A percentile compares a stretch with the other conserved stretches of the same genome.
Conservation (phyloP, 2,797 vertebrate genomes). For the Tragelaphus eurycerus region DNA sequence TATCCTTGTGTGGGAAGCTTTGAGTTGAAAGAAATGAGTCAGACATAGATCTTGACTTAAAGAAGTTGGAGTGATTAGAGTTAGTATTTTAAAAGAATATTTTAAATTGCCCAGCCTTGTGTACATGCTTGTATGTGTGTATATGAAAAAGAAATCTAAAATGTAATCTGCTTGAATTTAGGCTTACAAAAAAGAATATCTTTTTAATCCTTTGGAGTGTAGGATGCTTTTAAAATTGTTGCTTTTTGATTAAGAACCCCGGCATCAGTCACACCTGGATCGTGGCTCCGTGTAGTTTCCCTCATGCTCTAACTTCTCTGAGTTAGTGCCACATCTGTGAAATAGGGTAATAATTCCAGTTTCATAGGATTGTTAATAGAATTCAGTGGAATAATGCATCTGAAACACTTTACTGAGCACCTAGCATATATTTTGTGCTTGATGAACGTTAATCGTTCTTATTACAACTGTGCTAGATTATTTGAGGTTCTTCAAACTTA, state of each 20-base stretch:
- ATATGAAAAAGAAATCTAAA: background rate
- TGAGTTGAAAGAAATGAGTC: background rate
- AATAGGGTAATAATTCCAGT: background rate
- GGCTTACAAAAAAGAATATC: background rate
- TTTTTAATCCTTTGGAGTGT: background rate
- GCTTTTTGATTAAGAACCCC: background rate
- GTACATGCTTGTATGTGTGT: background rate
- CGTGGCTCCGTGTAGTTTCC: background rate
- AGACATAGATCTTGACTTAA: background rate
- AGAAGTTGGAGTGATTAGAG: background rate
- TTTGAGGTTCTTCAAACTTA: background rate
- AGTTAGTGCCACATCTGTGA: background rate
- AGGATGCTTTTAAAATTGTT: conserved; percentile 17
- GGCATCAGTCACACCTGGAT: background rate
- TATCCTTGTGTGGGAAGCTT: background rate
- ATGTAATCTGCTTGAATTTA: background rate
- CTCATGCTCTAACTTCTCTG: background rate
- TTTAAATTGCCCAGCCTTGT: background rate
- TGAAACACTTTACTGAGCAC: background rate
- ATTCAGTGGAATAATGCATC: background rate
- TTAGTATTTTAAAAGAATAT: background rate
- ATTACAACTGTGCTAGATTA: background rate
- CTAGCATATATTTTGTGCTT: background rate
- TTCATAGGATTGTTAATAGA: background rate
- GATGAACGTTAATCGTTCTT: background rate